A percentile compares a stretch with the other conserved stretches of the same genome.
Conservation (phyloP, 2,888 invertebrate genomes). For the Apodemia hepburni region DNA sequence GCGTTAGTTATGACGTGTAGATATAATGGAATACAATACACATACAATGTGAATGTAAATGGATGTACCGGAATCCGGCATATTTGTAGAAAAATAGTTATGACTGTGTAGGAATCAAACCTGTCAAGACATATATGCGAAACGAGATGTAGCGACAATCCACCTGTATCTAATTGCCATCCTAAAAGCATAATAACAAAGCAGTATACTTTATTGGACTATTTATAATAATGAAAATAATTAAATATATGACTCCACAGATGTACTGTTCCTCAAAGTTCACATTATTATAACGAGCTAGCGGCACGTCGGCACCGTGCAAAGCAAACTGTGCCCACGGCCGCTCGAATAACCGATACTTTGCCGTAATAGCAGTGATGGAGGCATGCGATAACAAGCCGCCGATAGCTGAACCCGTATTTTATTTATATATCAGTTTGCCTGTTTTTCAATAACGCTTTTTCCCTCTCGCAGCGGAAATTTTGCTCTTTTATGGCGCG, state of each 20-base stretch:
- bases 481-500: slow-evolving; percentile 73
- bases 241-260: slow-evolving; percentile 54
- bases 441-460: slow-evolving; percentile 78
- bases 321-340: slow-evolving; percentile 76
- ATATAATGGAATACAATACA: too few species aligned
- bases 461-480: slow-evolving; percentile 70
- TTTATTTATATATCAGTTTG: slow-evolving; percentile 78
- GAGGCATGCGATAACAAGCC: slow-evolving; percentile 80
- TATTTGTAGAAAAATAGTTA: too few species aligned
- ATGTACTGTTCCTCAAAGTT: slow-evolving; percentile 74
- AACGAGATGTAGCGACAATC: too few species aligned
- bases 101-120: too few species aligned
- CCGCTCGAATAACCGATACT: slow-evolving; percentile 71
- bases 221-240: slow-evolving; percentile 17
- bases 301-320: slow-evolving; percentile 60
- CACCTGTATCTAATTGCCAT: too few species aligned
- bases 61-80: too few species aligned
- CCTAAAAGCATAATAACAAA: too few species aligned
- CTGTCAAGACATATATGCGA: too few species aligned
- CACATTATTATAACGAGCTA: slow-evolving; percentile 79
- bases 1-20: too few species aligned
- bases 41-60: too few species aligned
- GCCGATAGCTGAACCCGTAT: slow-evolving; percentile 80
- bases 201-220: too few species aligned
- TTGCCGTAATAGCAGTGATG: slow-evolving; percentile 72